Evolutionary conservation across 2,113 vertebrate species (phyloP), one percentile per base, ranked within the genome.

Genomic region (Dicerorhinus sumatrensis): DNA sequence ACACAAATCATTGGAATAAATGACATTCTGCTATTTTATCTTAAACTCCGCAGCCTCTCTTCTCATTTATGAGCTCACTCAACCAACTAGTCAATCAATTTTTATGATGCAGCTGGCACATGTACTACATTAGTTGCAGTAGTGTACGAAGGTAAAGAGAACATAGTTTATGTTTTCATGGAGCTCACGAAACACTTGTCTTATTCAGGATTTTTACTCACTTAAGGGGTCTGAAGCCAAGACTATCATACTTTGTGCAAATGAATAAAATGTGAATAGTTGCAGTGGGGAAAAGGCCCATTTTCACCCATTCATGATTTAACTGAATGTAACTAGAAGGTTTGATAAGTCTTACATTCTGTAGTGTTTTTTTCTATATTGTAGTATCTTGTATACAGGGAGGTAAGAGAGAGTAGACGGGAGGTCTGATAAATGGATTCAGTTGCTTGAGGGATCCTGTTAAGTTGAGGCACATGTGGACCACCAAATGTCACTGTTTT

Each of bases 61-160:
- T 96, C 39, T 89, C 33, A 89, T 83, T 89, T 96, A 86, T 65
- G 69, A 96, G 69, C 27, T 88, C 31, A 75, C 76, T 92, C 36
- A 46, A 58, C 42, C 29, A 85, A 33, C 8, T 10, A 94, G 31
- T 8, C 36, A 51, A 58, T 84, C 42, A 10, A 12, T 42, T 88
- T 94, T 97, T 62, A 83, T 48, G 33, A 80, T 70, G 51, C 46
- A 84, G 70, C 17, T 58, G 76, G 16, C 58, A 12, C 14, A 8
- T 72, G 9, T 9, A 14, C 10, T 75, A 39, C 20, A n/a, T 85
- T n/a, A 89, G 9, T 79, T 58, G 31, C 1, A 16, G 25, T 12
- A 42, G 5, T 4, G 23, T 77, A 6, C 27, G 23, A 96, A 91
- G 67, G 9, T 14, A 83, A 60, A 67, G 27, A 67, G 16, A 95